Percentiles rank a stretch among this genome's conserved stretches.
These are phyloP conservation scores for Sebastes kiyomatsui DNA, from an alignment of 2,797 vertebrate genomes.

Conservation along the genomic window DNA sequence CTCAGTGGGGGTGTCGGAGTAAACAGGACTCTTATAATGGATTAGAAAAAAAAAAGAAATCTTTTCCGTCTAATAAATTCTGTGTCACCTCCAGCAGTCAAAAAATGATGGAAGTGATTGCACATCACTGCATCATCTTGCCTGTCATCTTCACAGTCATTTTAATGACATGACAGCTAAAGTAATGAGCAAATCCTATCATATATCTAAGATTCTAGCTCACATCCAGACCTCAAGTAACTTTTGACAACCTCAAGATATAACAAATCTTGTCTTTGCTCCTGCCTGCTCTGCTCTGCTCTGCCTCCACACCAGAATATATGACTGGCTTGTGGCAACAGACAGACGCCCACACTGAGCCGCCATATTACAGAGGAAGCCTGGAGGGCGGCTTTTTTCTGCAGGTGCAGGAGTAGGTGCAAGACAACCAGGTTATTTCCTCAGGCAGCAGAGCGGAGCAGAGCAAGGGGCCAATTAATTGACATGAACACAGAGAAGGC, in stretches of 20 bases:
- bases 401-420: slow-evolving; percentile 57
- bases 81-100: slow-evolving; percentile 18
- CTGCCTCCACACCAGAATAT: slow-evolving; percentile 4
- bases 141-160: background rate
- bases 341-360: slow-evolving; percentile 14
- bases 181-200: slow-evolving; percentile 1
- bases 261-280: slow-evolving; percentile 3
- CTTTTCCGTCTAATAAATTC: slow-evolving; percentile 6
- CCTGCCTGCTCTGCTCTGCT: background rate
- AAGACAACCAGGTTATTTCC: slow-evolving; percentile 60
- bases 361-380: slow-evolving; percentile 33
- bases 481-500: slow-evolving; percentile 8
- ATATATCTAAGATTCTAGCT: background rate
- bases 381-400: slow-evolving; percentile 51
- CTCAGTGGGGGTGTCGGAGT: slow-evolving; percentile 15
- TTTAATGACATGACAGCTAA: background rate
- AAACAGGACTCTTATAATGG: slow-evolving; percentile 18
- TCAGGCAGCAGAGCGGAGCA: slow-evolving; percentile 45
- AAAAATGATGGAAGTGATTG: slow-evolving; percentile 9
- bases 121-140: slow-evolving; percentile 43
- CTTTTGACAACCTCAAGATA: slow-evolving; percentile 14
- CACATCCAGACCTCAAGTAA: background rate
- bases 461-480: slow-evolving; percentile 39
- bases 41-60: slow-evolving; percentile 12
- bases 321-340: slow-evolving; percentile 12